Conservation (phyloP, 1,140 invertebrate genomes). For the Asobara japonica region DNA sequence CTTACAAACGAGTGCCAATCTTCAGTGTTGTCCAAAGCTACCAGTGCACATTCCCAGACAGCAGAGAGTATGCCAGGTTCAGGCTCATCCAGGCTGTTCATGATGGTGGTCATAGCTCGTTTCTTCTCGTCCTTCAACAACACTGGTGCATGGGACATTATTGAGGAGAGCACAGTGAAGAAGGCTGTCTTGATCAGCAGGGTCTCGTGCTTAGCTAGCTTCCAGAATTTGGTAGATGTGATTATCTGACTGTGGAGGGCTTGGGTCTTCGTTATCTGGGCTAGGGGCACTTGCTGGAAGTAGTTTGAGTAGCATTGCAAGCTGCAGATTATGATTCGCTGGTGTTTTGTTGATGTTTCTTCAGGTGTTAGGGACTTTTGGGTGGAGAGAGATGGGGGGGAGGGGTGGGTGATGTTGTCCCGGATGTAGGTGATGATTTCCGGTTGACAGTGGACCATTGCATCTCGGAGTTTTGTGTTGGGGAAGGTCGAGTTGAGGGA, state of each 20-base stretch:
- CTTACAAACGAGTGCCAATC: slow-evolving; percentile 77
- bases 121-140: slow-evolving; percentile 66
- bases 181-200: slow-evolving; percentile 71
- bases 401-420: slow-evolving; percentile 77
- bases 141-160: slow-evolving; percentile 69
- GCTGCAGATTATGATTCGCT: slow-evolving; percentile 74
- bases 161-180: slow-evolving; percentile 72
- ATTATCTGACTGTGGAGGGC: slow-evolving; percentile 69
- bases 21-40: slow-evolving; percentile 69
- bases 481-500: slow-evolving; percentile 80
- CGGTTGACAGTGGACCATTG: slow-evolving; percentile 78
- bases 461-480: slow-evolving; percentile 74
- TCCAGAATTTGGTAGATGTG: slow-evolving; percentile 78
- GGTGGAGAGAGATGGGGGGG: slow-evolving; percentile 66
- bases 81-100: slow-evolving; percentile 77
- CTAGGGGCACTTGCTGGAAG: slow-evolving; percentile 65
- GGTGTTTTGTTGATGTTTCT: slow-evolving; percentile 79
- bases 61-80: slow-evolving; percentile 73
- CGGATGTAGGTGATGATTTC: slow-evolving; percentile 80
- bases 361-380: slow-evolving; percentile 66
- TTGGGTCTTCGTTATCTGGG: slow-evolving; percentile 66
- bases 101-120: slow-evolving; percentile 70
- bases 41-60: slow-evolving; percentile 78
- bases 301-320: slow-evolving; percentile 75
- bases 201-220: slow-evolving; percentile 71